Conservation (phyloP, 2,888 invertebrate species). For the Lymantria monacha region DNA sequence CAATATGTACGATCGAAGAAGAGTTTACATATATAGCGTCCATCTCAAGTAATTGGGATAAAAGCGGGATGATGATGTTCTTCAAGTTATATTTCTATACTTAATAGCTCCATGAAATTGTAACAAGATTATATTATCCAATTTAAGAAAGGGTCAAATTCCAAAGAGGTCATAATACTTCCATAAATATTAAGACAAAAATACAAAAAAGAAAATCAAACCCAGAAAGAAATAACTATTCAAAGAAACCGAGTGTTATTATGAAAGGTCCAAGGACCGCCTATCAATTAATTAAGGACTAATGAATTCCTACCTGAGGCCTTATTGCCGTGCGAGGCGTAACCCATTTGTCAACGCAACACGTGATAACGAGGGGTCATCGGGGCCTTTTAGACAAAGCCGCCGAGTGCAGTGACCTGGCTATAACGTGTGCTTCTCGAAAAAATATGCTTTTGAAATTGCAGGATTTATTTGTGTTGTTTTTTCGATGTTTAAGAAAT, state of each 20-base stretch:
- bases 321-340: conserved; percentile 47
- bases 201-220: conserved; percentile 13
- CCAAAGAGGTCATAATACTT: background rate
- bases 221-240: conserved; percentile 24
- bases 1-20: no score
- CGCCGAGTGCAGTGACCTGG: conserved; percentile 30
- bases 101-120: no score
- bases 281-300: conserved; percentile 69
- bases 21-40: no score
- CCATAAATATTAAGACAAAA: conserved; percentile 5
- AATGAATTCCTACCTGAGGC: conserved; percentile 62
- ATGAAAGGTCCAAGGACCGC: conserved; percentile 49
- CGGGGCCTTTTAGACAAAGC: conserved; percentile 32
- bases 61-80: no score
- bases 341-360: conserved; percentile 69
- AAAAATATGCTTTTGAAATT: background rate
- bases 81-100: no score
- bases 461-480: no score
- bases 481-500: no score
- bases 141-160: background rate
- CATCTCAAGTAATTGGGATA: no score
- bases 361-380: conserved; percentile 57
- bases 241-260: conserved; percentile 42
- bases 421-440: conserved; percentile 14
- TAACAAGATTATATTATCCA: no score